Conservation (phyloP, 2,888 invertebrate species). For the Stenurella melanura region DNA sequence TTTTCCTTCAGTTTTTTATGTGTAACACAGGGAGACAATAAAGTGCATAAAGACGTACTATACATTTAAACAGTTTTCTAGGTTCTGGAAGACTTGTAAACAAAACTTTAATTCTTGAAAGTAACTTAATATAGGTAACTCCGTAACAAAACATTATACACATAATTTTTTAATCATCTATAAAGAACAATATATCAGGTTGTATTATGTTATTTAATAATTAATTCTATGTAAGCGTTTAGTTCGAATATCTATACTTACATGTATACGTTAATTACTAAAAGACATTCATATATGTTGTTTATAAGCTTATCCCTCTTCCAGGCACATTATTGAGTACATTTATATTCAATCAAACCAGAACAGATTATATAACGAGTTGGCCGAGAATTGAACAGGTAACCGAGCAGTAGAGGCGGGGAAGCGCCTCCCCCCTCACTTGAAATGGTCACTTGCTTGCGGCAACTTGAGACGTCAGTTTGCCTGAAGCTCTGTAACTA, state of each 20-base stretch:
- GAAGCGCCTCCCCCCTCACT: constrained; percentile 59
- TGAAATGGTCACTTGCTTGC: constrained; percentile 70
- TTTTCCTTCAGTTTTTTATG: too few species aligned
- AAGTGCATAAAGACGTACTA: too few species aligned
- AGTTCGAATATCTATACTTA: background rate
- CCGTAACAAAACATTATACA: too few species aligned
- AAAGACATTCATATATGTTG: background rate
- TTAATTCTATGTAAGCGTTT: background rate
- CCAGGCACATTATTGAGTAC: background rate
- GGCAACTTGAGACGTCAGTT: constrained; percentile 71
- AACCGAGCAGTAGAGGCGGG: constrained; percentile 53
- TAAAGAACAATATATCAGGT: too few species aligned
- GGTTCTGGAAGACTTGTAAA: too few species aligned
- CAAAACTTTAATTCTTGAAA: too few species aligned
- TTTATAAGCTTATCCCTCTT: constrained; percentile 3
- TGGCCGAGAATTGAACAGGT: constrained; percentile 67
- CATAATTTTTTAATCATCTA: too few species aligned
- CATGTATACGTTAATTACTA: background rate
- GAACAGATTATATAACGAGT: constrained; percentile 69
- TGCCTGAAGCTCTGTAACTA: constrained; percentile 71
- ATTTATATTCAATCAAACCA: constrained; percentile 48
- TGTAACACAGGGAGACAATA: too few species aligned
- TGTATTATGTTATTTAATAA: background rate
- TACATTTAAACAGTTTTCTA: too few species aligned
- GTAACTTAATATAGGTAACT: too few species aligned